These are phyloP conservation scores for Brachyptera putata DNA, from an alignment of 2,888 invertebrate genomes.

Conservation along the genomic window DNA sequence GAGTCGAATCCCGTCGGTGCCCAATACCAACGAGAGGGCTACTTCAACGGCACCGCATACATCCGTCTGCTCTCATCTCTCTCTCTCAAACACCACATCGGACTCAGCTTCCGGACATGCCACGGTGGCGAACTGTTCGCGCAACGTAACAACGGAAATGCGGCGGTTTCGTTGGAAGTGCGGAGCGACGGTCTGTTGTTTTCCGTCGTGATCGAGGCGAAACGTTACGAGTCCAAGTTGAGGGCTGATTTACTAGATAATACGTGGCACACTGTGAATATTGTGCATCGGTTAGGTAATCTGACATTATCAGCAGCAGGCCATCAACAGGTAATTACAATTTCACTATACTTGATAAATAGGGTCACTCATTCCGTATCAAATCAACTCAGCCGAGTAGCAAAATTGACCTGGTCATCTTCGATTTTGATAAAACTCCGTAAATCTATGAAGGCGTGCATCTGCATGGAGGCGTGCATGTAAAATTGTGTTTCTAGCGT, in stretches of 20 bases:
- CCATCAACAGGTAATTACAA: slow-evolving; percentile 52
- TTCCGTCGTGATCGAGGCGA: slow-evolving; percentile 20
- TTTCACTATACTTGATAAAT: neutral
- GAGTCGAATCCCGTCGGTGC: neutral
- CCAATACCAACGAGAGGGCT: slow-evolving; percentile 60
- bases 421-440: no score
- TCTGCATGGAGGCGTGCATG: no score
- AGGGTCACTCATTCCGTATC: no score
- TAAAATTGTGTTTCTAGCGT: no score
- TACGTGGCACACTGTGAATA: slow-evolving; percentile 72
- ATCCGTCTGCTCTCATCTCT: slow-evolving; percentile 67
- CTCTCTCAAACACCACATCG: slow-evolving; percentile 74
- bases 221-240: slow-evolving; percentile 57
- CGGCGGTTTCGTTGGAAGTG: slow-evolving; percentile 36
- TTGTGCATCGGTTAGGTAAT: slow-evolving; percentile 59
- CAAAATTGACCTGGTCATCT: no score
- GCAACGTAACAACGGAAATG: slow-evolving; percentile 36
- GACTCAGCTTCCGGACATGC: slow-evolving; percentile 78
- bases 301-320: slow-evolving; percentile 52
- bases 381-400: no score
- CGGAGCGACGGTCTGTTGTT: slow-evolving; percentile 50
- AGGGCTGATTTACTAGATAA: slow-evolving; percentile 70
- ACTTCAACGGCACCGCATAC: slow-evolving; percentile 77
- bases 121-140: slow-evolving; percentile 52
- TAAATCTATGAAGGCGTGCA: no score